Percentiles rank a stretch among this genome's conserved stretches.
Evolutionary conservation across 2,888 invertebrate genomes (phyloP).

Genomic region (Epirrhoe tristata): DNA sequence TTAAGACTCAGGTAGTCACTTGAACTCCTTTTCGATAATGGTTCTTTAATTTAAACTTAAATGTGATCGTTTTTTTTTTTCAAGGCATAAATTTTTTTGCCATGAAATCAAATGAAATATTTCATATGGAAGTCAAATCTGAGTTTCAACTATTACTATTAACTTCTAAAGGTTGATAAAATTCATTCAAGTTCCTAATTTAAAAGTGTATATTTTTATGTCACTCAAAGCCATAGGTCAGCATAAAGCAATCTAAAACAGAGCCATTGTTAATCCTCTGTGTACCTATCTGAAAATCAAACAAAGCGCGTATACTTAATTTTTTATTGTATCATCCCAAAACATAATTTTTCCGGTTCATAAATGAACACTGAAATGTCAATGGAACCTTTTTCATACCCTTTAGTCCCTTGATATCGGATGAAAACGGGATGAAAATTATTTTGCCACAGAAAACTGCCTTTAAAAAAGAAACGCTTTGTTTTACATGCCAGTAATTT

Average conservation of each 20-base stretch:
- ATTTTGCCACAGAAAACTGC: conserved; percentile 24
- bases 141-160: no score
- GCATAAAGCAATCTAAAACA: no score
- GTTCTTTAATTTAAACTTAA: no score
- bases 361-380: conserved; percentile 16
- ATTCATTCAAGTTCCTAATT: no score
- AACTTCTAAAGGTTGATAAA: no score
- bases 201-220: no score
- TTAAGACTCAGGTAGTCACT: neutral
- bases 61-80: no score
- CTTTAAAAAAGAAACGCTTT: conserved; percentile 32
- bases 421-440: conserved; percentile 18
- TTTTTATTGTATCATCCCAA: neutral
- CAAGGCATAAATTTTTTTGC: no score
- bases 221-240: no score
- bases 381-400: conserved; percentile 18
- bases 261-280: neutral
- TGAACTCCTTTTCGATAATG: neutral
- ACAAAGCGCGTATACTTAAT: neutral
- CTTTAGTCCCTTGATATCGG: conserved; percentile 14
- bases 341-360: conserved; percentile 3
- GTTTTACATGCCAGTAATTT: conserved; percentile 37
- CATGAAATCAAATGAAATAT: no score
- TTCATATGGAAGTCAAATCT: no score
- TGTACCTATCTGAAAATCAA: neutral